Conservation (phyloP, 2,888 invertebrate genomes). For the Diarsia brunnea region DNA sequence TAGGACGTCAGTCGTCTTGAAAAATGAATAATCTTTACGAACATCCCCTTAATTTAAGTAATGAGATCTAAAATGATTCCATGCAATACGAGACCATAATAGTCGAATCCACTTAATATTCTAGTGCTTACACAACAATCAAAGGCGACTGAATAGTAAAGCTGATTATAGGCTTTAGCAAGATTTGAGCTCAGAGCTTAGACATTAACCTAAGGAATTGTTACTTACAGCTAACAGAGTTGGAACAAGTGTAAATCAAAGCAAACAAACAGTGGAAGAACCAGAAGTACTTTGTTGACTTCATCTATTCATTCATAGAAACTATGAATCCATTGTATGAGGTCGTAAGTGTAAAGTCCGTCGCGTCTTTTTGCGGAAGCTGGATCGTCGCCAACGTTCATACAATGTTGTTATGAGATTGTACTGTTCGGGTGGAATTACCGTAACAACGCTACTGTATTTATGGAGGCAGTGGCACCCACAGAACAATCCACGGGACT, state of each 20-base stretch:
- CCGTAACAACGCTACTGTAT: conserved; percentile 68
- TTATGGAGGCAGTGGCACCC: conserved; percentile 59
- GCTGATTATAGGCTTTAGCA: conserved; percentile 14
- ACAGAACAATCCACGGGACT: conserved; percentile 51
- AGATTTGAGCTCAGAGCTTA: background rate
- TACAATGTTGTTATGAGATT: conserved; percentile 81
- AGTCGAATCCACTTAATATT: background rate
- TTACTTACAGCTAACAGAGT: background rate
- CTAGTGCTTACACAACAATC: background rate
- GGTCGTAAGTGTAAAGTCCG: conserved; percentile 62
- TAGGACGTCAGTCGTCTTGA: background rate
- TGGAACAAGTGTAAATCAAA: conserved; percentile 14
- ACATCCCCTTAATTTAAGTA: background rate
- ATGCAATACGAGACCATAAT: background rate
- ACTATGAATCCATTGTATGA: conserved; percentile 56
- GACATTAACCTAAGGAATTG: background rate
- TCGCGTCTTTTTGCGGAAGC: conserved; percentile 69
- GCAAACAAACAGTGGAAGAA: conserved; percentile 12
- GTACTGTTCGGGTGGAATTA: conserved; percentile 68
- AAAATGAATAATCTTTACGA: background rate
- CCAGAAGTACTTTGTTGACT: conserved; percentile 47
- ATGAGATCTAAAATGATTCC: background rate
- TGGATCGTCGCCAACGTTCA: conserved; percentile 79
- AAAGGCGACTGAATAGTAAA: conserved; percentile 17
- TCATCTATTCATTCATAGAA: conserved; percentile 52